These are phyloP conservation scores for Piliocolobus tephrosceles DNA, from an alignment of 2,113 vertebrate species.

Conservation along the genomic window DNA sequence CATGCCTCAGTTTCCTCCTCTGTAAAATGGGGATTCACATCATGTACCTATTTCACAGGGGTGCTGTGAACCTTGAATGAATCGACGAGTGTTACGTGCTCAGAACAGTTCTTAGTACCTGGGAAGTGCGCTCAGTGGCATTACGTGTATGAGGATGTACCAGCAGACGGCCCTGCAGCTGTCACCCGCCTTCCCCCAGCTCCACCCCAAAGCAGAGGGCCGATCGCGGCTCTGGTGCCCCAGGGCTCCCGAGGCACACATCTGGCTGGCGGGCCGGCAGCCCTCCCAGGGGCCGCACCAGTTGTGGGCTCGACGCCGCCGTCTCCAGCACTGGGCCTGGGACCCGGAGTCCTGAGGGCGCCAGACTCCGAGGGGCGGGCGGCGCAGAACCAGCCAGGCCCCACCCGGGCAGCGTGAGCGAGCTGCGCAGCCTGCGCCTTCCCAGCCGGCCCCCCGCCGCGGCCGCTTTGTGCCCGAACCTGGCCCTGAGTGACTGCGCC, in stretches of 20 bases:
- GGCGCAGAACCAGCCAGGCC: slow-evolving; percentile 20
- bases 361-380: slow-evolving; percentile 14
- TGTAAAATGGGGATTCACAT: not conserved
- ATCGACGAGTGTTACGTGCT: not conserved
- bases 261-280: slow-evolving; percentile 8
- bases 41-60: not conserved
- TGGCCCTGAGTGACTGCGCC: slow-evolving; percentile 64
- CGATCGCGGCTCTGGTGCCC: not conserved
- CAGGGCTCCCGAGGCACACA: slow-evolving; percentile 17
- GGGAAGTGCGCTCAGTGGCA: not conserved
- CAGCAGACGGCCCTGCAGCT: not conserved
- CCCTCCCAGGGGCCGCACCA: not conserved
- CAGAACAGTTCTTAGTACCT: not conserved
- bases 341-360: not conserved
- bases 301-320: not conserved
- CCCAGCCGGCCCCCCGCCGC: slow-evolving; percentile 70
- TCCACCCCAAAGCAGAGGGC: not conserved
- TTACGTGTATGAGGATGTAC: not conserved
- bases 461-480: slow-evolving; percentile 67
- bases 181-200: not conserved
- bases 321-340: not conserved
- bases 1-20: slow-evolving; percentile 25
- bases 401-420: slow-evolving; percentile 5
- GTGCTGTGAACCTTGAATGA: not conserved
- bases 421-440: slow-evolving; percentile 62